Evolutionary conservation across 2,113 vertebrate species (phyloP).

Genomic region (Madoqua kirkii): DNA sequence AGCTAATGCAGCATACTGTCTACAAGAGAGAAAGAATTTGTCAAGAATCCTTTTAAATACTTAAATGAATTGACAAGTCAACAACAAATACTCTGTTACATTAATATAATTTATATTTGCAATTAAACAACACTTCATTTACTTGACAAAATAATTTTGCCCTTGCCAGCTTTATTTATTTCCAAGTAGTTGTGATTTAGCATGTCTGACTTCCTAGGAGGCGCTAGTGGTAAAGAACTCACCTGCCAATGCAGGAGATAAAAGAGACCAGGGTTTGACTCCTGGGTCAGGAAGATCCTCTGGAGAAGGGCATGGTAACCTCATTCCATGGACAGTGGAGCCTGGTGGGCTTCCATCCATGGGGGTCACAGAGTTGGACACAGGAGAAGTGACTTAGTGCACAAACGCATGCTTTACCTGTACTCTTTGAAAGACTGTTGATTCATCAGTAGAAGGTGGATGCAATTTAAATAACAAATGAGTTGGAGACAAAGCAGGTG

Average conservation of each 20-base stretch:
- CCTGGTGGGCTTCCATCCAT: background rate
- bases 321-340: background rate
- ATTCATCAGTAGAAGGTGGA: constrained; percentile 53
- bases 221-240: background rate
- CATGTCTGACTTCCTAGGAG: background rate
- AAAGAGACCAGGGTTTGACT: background rate
- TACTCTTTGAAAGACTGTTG: constrained; percentile 15
- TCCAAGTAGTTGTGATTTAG: constrained; percentile 50
- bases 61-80: constrained; percentile 53
- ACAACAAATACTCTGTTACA: constrained; percentile 46
- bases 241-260: background rate
- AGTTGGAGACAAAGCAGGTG: background rate
- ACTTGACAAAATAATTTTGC: background rate
- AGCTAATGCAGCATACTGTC: constrained; percentile 44
- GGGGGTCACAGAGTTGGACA: background rate
- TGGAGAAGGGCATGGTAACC: background rate
- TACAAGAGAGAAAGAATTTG: background rate
- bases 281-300: background rate
- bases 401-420: background rate
- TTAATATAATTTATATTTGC: constrained; percentile 46
- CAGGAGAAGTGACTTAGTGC: background rate
- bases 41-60: constrained; percentile 59
- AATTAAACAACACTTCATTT: constrained; percentile 19
- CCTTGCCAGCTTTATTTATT: constrained; percentile 4
- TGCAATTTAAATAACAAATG: background rate